Evolutionary conservation across 2,113 vertebrate species (phyloP).

Genomic region (Malurus elegans): DNA sequence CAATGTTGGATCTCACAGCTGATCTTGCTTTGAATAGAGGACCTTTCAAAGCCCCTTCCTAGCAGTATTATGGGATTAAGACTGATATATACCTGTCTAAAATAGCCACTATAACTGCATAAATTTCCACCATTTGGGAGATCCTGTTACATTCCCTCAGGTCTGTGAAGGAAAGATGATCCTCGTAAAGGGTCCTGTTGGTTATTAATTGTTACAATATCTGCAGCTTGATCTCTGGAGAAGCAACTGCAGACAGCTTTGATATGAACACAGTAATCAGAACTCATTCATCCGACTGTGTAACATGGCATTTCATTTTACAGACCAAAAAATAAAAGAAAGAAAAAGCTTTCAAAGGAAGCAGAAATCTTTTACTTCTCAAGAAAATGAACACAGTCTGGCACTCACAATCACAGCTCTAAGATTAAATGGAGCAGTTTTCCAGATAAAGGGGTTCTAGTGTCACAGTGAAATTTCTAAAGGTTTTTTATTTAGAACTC

Average conservation of each 20-base stretch:
- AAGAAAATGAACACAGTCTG: neutral
- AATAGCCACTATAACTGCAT: neutral
- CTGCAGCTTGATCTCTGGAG: neutral
- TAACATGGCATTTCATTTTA: neutral
- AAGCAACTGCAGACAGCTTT: neutral
- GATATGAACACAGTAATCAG: constrained; percentile 36
- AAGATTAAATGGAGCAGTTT: neutral
- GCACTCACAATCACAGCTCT: neutral
- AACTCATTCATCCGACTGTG: constrained; percentile 21
- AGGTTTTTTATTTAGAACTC: neutral
- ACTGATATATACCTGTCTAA: neutral
- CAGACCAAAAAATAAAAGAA: neutral
- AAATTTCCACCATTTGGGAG: neutral
- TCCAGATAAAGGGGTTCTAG: neutral
- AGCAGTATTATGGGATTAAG: neutral
- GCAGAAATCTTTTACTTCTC: neutral
- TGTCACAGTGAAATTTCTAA: neutral
- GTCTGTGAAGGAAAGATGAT: neutral
- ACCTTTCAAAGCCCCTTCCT: neutral
- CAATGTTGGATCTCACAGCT: neutral
- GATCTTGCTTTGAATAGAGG: neutral
- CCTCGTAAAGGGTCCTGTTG: neutral
- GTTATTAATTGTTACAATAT: neutral
- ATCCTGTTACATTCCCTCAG: neutral
- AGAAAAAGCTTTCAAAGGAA: neutral